These are phyloP conservation scores for Andricus curvator DNA, from an alignment of 2,888 invertebrate genomes.

Conservation along the genomic window DNA sequence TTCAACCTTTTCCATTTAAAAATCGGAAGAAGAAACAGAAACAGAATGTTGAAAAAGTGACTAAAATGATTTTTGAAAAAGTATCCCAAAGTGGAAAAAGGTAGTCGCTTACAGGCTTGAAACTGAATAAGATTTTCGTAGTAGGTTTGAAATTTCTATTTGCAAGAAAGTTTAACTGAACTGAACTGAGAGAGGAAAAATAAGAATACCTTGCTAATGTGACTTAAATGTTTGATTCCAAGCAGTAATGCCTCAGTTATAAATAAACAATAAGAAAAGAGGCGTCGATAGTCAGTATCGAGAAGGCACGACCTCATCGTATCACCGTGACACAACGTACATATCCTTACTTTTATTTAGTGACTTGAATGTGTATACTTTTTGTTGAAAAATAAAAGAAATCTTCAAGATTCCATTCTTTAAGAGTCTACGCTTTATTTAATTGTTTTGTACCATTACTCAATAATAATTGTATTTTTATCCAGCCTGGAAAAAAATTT, in stretches of 20 bases:
- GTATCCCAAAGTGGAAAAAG: too few species aligned
- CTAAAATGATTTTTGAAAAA: too few species aligned
- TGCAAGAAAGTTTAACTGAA: neutral
- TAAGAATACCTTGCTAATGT: neutral
- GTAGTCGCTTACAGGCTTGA: too few species aligned
- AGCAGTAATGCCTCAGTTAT: slow-evolving; percentile 55
- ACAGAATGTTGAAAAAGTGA: too few species aligned
- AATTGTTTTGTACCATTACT: neutral
- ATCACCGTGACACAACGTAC: slow-evolving; percentile 46
- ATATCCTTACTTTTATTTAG: slow-evolving; percentile 5
- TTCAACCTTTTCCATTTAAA: too few species aligned
- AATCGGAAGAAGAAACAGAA: too few species aligned
- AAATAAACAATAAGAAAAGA: slow-evolving; percentile 65
- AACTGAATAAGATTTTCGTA: too few species aligned
- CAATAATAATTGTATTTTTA: neutral
- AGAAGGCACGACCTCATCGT: slow-evolving; percentile 65
- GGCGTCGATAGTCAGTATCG: slow-evolving; percentile 65
- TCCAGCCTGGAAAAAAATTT: neutral
- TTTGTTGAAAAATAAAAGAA: slow-evolving; percentile 1
- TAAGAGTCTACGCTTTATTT: slow-evolving; percentile 2
- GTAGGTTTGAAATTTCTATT: too few species aligned
- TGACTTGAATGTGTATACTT: neutral
- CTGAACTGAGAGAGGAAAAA: neutral
- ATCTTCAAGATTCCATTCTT: slow-evolving; percentile 6
- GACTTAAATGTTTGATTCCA: slow-evolving; percentile 36